These are phyloP conservation scores for Hippocampus guttulatus DNA, from an alignment of 2,113 vertebrate species.

Conservation along the genomic window DNA sequence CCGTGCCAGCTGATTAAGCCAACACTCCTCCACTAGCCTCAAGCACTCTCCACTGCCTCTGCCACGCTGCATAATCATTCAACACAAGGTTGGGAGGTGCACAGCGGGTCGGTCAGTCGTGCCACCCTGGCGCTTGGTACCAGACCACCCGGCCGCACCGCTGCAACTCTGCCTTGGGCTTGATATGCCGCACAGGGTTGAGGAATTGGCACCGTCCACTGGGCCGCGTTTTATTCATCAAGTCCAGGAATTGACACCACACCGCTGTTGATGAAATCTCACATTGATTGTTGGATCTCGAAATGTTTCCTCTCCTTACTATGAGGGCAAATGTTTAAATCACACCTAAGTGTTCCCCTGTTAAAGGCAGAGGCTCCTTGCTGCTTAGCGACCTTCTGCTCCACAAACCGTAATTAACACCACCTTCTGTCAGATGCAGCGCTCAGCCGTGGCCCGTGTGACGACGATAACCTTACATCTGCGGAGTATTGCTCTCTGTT, in stretches of 20 bases:
- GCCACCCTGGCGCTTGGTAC: constrained; percentile 62
- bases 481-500: constrained; percentile 19
- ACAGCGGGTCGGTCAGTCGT: constrained; percentile 40
- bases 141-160: constrained; percentile 45
- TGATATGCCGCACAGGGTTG: constrained; percentile 43
- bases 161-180: constrained; percentile 42
- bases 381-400: constrained; percentile 51
- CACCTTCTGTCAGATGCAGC: constrained; percentile 55
- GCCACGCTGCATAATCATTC: constrained; percentile 64
- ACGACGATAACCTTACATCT: constrained; percentile 40
- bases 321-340: constrained; percentile 45
- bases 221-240: not conserved
- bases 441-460: constrained; percentile 34
- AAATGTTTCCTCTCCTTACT: not conserved
- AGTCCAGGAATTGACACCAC: constrained; percentile 19
- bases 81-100: constrained; percentile 50
- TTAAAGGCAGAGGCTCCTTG: constrained; percentile 48
- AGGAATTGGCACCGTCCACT: constrained; percentile 38
- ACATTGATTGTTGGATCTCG: constrained; percentile 5
- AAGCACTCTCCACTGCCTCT: constrained; percentile 70
- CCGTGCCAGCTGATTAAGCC: constrained; percentile 85
- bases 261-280: constrained; percentile 30
- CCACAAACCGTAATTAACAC: constrained; percentile 67
- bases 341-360: constrained; percentile 47
- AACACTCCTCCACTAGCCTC: constrained; percentile 76